Conservation (phyloP, 2,113 vertebrate genomes). For the Seriola aureovittata region DNA sequence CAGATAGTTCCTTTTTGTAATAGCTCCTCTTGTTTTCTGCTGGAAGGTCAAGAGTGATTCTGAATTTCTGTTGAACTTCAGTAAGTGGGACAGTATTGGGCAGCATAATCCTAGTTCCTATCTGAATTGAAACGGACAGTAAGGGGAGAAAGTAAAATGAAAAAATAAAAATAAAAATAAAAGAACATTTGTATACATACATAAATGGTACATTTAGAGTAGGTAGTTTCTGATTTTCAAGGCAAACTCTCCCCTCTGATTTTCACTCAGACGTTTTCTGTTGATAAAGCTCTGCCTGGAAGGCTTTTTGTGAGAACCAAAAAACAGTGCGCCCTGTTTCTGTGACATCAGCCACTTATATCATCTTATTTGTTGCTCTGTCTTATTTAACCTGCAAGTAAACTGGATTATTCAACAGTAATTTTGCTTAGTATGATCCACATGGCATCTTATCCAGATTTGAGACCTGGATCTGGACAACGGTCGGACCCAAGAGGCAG, state of each 20-base stretch:
- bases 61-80: constrained; percentile 1
- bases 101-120: not conserved
- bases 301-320: constrained; percentile 18
- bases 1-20: not conserved
- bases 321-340: constrained; percentile 14
- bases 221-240: not conserved
- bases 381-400: not conserved
- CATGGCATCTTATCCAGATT: not conserved
- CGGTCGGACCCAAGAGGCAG: not conserved
- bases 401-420: not conserved
- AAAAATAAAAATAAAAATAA: not conserved
- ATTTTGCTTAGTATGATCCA: not conserved
- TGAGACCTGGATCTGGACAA: not conserved
- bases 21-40: not conserved
- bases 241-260: constrained; percentile 9
- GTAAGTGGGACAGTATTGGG: not conserved
- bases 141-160: not conserved
- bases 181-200: not conserved
- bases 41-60: constrained; percentile 1
- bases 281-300: constrained; percentile 8
- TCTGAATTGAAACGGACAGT: not conserved
- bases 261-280: constrained; percentile 15
- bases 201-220: not conserved
- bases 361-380: not conserved
- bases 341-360: not conserved